These are phyloP conservation scores for Pterobdella sp. DNA, from an alignment of 2,888 invertebrate genomes.

Conservation along the genomic window DNA sequence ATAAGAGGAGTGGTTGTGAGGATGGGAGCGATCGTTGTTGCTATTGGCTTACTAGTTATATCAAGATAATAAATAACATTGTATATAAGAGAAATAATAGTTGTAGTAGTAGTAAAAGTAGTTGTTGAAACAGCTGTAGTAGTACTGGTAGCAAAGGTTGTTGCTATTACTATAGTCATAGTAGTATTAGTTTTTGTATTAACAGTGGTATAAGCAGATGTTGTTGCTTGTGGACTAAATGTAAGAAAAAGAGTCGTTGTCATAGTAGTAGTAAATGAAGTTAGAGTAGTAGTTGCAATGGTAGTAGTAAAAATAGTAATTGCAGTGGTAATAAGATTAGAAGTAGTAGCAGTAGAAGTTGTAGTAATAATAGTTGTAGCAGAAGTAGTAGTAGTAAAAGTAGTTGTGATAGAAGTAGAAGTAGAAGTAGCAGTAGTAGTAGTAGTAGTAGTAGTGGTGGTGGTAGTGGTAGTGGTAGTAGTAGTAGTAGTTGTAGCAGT, in stretches of 20 bases:
- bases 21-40: neutral
- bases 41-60: neutral
- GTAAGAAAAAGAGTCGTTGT: slow-evolving; percentile 7
- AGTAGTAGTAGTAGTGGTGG: slow-evolving; percentile 7
- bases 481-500: slow-evolving; percentile 1
- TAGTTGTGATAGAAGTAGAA: slow-evolving; percentile 3
- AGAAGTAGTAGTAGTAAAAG: slow-evolving; percentile 9
- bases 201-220: slow-evolving; percentile 18
- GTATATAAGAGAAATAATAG: neutral
- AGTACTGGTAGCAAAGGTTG: neutral
- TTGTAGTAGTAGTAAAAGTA: neutral
- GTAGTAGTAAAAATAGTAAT: slow-evolving; percentile 21
- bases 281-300: slow-evolving; percentile 9
- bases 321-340: slow-evolving; percentile 5
- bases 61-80: neutral
- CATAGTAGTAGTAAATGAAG: slow-evolving; percentile 16
- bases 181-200: slow-evolving; percentile 23
- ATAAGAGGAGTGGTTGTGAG: neutral
- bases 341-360: slow-evolving; percentile 5
- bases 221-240: neutral
- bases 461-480: slow-evolving; percentile 11
- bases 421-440: slow-evolving; percentile 8
- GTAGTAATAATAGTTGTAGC: slow-evolving; percentile 6
- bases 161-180: neutral
- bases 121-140: neutral